Conservation (phyloP, 2,797 vertebrate genomes). For the Sebastes ruberrimus region DNA sequence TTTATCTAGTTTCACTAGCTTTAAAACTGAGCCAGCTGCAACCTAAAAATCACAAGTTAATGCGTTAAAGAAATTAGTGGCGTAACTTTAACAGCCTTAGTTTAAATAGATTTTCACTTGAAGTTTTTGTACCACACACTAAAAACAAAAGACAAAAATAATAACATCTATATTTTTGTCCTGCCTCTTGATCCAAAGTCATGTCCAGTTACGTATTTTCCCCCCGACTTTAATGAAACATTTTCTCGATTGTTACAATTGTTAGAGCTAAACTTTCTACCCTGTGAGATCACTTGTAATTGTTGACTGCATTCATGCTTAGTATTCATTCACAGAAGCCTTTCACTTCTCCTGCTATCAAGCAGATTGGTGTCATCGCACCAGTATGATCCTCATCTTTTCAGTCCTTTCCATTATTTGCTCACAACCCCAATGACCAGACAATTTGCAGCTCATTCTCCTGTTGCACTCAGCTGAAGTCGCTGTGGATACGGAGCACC, state of each 20-base stretch:
- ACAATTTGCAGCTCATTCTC: slow-evolving; percentile 31
- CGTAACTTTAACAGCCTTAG: too few relatives aligned
- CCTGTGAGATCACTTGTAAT: not conserved
- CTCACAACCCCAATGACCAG: slow-evolving; percentile 22
- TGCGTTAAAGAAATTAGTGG: too few relatives aligned
- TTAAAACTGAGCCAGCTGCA: too few relatives aligned
- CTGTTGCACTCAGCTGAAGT: not conserved
- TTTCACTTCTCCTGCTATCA: not conserved
- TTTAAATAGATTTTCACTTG: not conserved
- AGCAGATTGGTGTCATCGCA: slow-evolving; percentile 42
- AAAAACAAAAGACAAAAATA: not conserved
- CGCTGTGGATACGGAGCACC: not conserved
- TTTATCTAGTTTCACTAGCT: too few relatives aligned
- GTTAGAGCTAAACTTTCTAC: not conserved
- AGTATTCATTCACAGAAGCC: not conserved
- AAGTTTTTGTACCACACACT: not conserved
- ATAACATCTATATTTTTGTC: not conserved
- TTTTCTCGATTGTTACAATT: not conserved
- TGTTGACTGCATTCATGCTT: not conserved
- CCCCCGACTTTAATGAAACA: not conserved
- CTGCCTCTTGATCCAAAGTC: not conserved
- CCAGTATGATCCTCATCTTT: slow-evolving; percentile 30
- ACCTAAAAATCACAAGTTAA: too few relatives aligned
- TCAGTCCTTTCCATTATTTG: slow-evolving; percentile 22
- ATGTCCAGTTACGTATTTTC: too few relatives aligned